Base-by-base conservation (phyloP, 1,140 invertebrate species). In the Octopus bimaculoides region DNA sequence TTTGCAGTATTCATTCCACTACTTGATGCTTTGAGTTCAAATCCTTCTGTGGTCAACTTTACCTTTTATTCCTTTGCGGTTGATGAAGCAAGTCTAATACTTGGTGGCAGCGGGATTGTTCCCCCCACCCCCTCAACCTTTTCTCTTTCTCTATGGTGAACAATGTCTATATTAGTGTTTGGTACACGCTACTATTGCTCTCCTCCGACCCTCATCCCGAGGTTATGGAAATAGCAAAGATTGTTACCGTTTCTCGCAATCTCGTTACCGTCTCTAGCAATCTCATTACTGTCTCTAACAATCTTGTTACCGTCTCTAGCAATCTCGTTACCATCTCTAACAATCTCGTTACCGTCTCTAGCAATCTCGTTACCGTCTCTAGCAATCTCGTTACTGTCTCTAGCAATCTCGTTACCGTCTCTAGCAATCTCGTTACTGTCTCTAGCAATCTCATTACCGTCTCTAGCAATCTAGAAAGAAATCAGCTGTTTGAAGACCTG, bases 181-280 rank as follows among this genome's bases (percentile, higher is more conserved):
- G 96, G 96, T 92, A 93, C 84, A 93, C 94, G 73, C 91, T 98
- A 78, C 91, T 93, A 76, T 91, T 91, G 71, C 92, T 97, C 79
- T 93, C 95, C 77, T 92, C 92, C 79, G 97, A 98, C 92, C 96
- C 97, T 12, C 93, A 95, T 90, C 95, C 95, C 9, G 92, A 93
- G 8, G 95, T 98, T 5, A 92, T 94, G 2, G 89, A 91, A 75
- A 93, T 96, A 90, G 94, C 95, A 4, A 92, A 92, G 82, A 93
- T 93, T 86, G 92, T 98, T 54, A 94, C 26, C 0, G 26, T 41
- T 3, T 41, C 26, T 41, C 1, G 26, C 26, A 41, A 41, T 41
- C 26, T n/a, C n/a, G 92, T 98, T 54, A 94, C 26, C 0, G 26
- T 41, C 26, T 41, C 26, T 41, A 41, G 26, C 26, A 41, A 41